Base-by-base conservation (phyloP, 2,797 vertebrate species). In the Phalloptychus januarius region DNA sequence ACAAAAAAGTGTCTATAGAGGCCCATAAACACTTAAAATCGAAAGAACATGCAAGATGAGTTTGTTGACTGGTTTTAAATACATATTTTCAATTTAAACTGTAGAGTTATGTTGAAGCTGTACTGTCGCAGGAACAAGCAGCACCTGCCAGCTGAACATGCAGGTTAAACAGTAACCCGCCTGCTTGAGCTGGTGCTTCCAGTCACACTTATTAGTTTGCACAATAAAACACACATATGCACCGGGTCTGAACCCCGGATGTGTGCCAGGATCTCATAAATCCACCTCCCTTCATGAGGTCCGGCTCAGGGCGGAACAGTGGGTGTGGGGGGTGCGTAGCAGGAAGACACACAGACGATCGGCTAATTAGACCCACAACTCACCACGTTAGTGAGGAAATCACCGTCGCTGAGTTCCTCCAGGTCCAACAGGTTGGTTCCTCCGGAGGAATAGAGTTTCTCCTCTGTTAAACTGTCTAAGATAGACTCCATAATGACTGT, bases 341-440 rank as follows among this genome's bases (percentile, higher is more conserved):
- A 45, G 52, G 7, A 23, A 71, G 7, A 76, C 40, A n/a, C 11
- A 15, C 0, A 31, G 5, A 40, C 18, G 7, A 8, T 2, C 52
- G 16, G 56, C 23, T 13, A 56, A 38, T 15, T 6, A 75, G 25
- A 6, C 1, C 2, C 1, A 38, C 20, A 48, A 82, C 93, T 93
- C 85, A 98, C 97, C 97, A 97, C 97, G 91, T 97, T 98, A 87
- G 95, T 96, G 92, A 98, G 97, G 90, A 99, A 98, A 89, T 99
- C 97, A 75, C 96, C 96, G 89, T 99, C 97, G 88, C 96, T 97
- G 88, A 98, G 95, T 61, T 98, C 97, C 88, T 97, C 97, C 92
- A 98, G 91, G 90, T 94, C 94, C 92, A 94, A 93, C 92, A 94
- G 92, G 94, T 94, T 93, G 90, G 52, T 72, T 0, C 92, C 89